Base-by-base conservation (phyloP, 2,113 vertebrate genomes). In the Grantiella picta region DNA sequence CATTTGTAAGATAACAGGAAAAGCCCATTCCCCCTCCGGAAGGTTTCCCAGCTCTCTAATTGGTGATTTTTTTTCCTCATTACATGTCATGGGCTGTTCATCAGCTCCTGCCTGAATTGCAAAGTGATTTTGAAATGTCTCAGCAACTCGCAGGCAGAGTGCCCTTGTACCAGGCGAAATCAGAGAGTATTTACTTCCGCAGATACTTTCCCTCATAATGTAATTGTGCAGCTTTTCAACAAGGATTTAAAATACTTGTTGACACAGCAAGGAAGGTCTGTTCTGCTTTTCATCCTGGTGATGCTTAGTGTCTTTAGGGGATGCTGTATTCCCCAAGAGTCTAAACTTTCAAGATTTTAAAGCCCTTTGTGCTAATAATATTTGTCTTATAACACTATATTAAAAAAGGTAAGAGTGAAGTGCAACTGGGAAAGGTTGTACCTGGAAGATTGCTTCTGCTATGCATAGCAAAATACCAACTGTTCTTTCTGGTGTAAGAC, bases 141-240 rank as follows among this genome's bases (percentile, higher is more conserved):
- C 60, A 64, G 76, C 1, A 11, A 29, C 31, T 66, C 1, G 2
- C 27, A 64, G 57, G 33, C 73, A 69, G n/a, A 2, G 0, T 60
- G 36, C 22, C 59, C 71, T 66, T 42, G 19, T 45, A 24, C 4
- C 94, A 47, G 53, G 76, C 80, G 89, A 97, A 91, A 95, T 94
- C 89, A 76, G 10, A 4, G 65, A 68, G 20, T 64, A 40, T 97
- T 96, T 91, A 81, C 76, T 91, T 56, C 71, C 77, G 50, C 78
- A 23, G 47, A 64, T 76, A 47, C 52, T 60, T 80, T 69, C 23
- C 47, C 33, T 71, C 53, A 9, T 81, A 79, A 56, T 40, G 47
- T 38, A 66, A 89, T 47, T 0, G 11, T 40, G 81, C 54, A 87
- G 47, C 45, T 89, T 91, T 92, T 89, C 65, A 81, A 11, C 1